Evolutionary conservation across 1,140 invertebrate species (phyloP), one percentile per base, ranked within the genome.

Genomic region (Galleria mellonella): DNA sequence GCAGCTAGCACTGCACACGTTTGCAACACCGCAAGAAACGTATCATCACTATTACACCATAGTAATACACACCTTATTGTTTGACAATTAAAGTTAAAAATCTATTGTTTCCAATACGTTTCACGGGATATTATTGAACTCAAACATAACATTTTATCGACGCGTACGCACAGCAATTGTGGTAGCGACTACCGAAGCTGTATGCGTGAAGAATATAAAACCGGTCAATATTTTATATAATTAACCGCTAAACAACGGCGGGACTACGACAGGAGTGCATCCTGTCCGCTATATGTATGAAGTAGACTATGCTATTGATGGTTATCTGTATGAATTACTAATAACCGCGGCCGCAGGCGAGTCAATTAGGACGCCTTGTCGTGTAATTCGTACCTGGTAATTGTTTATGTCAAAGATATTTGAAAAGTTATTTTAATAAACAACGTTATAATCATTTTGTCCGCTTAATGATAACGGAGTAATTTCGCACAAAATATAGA

Each of bases 131-230:
- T 3, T 23, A 23, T 23, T 23, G 17, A 23, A 23, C 17, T 23
- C 2, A 23, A 23, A 23, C 2, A 23, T 23, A 23, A 42, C 47
- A 47, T 55, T 57, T 51, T 52, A 64, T 55, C 47, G 52, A 44
- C 42, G 41, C 53, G 47, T 43, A 55, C 49, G 44, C 51, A 52
- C 47, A 49, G 58, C 67, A 64, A 64, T 69, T 66, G 69, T 59
- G 54, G 51, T 58, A 60, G 54, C 55, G 40, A 53, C 66, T 56
- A 55, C 62, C 47, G 55, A 39, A 28, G 43, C 39, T 57, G 51
- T 60, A 74, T 74, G 71, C 56, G 56, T 55, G 38, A 57, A 43
- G 71, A 74, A 74, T 74, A 70, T 62, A 51, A 74, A 74, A 68
- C 57, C 54, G 46, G 47, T 53, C 23, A 17, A 42, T 50, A 49